Conservation (phyloP, 2,888 invertebrate genomes). For the Caenorhabditis macrosperma region DNA sequence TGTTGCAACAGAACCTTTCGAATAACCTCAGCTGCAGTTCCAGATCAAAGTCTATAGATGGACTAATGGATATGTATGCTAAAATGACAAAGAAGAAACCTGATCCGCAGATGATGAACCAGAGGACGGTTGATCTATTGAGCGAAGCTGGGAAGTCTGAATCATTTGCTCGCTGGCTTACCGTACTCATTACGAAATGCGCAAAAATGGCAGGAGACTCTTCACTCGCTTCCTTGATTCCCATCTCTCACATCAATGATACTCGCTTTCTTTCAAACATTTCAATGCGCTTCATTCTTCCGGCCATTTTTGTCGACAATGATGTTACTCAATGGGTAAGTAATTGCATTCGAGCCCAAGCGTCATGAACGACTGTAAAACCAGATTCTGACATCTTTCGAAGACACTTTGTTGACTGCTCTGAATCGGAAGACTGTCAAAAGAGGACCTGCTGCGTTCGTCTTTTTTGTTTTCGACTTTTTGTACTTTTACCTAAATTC, state of each 20-base stretch:
- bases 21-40: neutral
- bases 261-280: conserved; percentile 17
- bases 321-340: conserved; percentile 26
- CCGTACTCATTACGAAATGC: conserved; percentile 33
- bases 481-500: conserved; percentile 36
- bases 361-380: neutral
- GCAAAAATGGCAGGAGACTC: conserved; percentile 29
- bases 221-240: conserved; percentile 6
- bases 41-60: conserved; percentile 12
- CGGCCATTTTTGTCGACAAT: conserved; percentile 6
- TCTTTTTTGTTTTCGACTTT: conserved; percentile 52
- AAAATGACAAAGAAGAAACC: conserved; percentile 41
- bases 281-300: conserved; percentile 31
- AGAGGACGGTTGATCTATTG: conserved; percentile 31
- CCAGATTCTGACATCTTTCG: conserved; percentile 47
- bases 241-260: conserved; percentile 37
- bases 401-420: conserved; percentile 25
- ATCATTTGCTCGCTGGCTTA: conserved; percentile 38
- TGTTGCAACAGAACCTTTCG: neutral
- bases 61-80: conserved; percentile 19
- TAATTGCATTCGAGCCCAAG: no score
- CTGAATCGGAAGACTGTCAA: conserved; percentile 6
- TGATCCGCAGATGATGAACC: conserved; percentile 16
- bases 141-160: neutral
- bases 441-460: conserved; percentile 17